A percentile compares a stretch with the other conserved stretches of the same genome.
Conservation (phyloP, 2,888 invertebrate species). For the Agrochola litura region DNA sequence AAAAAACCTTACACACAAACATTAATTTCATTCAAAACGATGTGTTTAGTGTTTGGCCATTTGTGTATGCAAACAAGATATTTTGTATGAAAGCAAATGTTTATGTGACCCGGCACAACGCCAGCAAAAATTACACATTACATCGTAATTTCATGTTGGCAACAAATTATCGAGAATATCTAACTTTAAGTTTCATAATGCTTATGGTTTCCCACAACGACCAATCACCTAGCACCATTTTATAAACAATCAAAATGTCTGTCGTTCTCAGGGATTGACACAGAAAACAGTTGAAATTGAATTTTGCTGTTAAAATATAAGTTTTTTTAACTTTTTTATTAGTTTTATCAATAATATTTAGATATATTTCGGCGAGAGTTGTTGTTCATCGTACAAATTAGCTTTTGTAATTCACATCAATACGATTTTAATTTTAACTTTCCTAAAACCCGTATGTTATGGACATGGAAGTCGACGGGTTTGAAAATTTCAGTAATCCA, state of each 20-base stretch:
- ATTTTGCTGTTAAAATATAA: constrained; percentile 69
- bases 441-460: constrained; percentile 47
- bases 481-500: constrained; percentile 77
- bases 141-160: too few relatives aligned
- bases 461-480: constrained; percentile 85
- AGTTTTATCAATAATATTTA: constrained; percentile 45
- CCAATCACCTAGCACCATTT: constrained; percentile 73
- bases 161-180: too few relatives aligned
- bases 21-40: too few relatives aligned
- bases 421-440: constrained; percentile 15
- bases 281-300: constrained; percentile 87
- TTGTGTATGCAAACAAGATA: too few relatives aligned
- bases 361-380: constrained; percentile 24
- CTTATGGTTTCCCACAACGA: constrained; percentile 43
- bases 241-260: constrained; percentile 76
- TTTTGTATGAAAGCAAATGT: too few relatives aligned
- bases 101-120: too few relatives aligned
- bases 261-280: constrained; percentile 57
- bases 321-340: constrained; percentile 55
- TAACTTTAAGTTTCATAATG: background rate
- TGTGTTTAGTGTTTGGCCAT: too few relatives aligned
- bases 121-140: too few relatives aligned
- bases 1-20: too few relatives aligned
- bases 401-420: background rate
- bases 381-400: constrained; percentile 12